phyloP scores from a whole-genome alignment of 2,797 vertebrate species.

The Aselliscus stoliczkanus region DNA sequence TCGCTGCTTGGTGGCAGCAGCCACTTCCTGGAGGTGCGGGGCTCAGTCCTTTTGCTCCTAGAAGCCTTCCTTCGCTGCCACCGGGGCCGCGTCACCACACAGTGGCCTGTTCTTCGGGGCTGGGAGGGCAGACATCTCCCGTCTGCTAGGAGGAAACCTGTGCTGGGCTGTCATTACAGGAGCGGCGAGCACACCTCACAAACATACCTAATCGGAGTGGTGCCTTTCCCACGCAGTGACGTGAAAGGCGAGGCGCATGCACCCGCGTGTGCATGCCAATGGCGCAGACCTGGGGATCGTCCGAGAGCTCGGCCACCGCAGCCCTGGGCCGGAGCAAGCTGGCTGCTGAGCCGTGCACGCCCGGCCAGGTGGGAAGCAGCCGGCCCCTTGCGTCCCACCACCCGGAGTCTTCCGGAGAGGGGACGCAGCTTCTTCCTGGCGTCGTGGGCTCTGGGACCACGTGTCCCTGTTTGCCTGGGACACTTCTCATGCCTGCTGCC shows the following conservation, averaged over 20 bases:
- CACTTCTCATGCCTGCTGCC: neutral
- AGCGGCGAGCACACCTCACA: neutral
- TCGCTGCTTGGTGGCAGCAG: neutral
- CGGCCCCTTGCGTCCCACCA: neutral
- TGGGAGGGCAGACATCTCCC: neutral
- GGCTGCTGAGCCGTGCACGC: neutral
- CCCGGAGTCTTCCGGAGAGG: neutral
- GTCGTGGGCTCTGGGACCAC: neutral
- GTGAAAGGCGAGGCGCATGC: neutral
- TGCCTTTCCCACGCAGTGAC: neutral
- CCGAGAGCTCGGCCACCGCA: neutral
- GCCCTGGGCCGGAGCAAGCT: neutral
- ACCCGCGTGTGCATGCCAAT: neutral
- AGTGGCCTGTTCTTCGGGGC: neutral
- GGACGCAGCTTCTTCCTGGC: neutral
- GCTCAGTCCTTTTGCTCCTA: no score
- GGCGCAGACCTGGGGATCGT: neutral
- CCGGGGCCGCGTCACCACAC: no score
- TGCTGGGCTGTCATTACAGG: neutral
- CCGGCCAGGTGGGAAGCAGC: neutral
- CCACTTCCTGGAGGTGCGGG: neutral
- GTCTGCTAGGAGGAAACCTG: neutral
- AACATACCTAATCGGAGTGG: neutral
- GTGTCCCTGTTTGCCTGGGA: neutral
- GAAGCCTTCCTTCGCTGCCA: no score